These are phyloP conservation scores for Mythimna albipuncta DNA, from an alignment of 2,888 invertebrate species.

Conservation along the genomic window DNA sequence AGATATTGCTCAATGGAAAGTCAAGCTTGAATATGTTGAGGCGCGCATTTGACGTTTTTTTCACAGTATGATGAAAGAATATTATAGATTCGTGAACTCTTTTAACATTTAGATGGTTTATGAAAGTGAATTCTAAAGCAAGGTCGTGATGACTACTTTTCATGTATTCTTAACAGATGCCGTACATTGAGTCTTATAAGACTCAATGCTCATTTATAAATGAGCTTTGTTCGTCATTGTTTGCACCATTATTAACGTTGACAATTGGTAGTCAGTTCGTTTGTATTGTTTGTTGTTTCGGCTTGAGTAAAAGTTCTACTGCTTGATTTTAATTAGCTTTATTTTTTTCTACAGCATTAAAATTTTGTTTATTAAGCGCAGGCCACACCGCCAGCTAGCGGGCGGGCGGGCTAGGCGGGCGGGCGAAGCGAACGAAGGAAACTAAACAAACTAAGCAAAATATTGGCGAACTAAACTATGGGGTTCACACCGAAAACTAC, in stretches of 20 bases:
- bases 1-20: constrained; percentile 77
- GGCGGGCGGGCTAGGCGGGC: too few relatives aligned
- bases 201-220: constrained; percentile 4
- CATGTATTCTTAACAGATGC: constrained; percentile 37
- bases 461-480: too few relatives aligned
- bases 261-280: constrained; percentile 20
- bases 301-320: constrained; percentile 14
- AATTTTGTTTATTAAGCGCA: neutral
- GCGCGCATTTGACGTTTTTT: constrained; percentile 59
- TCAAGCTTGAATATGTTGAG: constrained; percentile 77
- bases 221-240: constrained; percentile 45
- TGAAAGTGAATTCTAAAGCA: constrained; percentile 31
- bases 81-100: constrained; percentile 66
- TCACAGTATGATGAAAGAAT: constrained; percentile 72
- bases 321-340: neutral
- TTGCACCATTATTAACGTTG: constrained; percentile 34
- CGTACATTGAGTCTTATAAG: constrained; percentile 26
- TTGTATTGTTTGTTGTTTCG: constrained; percentile 33
- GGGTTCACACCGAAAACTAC: too few relatives aligned
- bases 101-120: constrained; percentile 49
- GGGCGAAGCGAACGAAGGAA: too few relatives aligned
- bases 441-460: too few relatives aligned
- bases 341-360: neutral
- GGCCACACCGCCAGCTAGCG: too few relatives aligned
- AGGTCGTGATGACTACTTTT: constrained; percentile 48